Base-by-base conservation (phyloP, 2,888 invertebrate species). In the Phortica okadai region DNA sequence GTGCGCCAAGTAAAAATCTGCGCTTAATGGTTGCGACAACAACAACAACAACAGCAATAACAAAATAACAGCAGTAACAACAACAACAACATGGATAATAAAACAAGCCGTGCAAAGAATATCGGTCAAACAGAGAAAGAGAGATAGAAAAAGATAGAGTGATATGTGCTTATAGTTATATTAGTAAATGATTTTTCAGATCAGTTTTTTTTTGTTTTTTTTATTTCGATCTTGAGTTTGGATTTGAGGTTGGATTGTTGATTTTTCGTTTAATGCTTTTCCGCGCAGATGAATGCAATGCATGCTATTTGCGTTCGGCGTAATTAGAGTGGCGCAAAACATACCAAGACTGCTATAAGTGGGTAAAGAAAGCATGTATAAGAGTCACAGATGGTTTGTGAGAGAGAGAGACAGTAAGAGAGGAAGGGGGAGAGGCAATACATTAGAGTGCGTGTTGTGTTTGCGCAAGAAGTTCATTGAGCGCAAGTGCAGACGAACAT, bases 121-220 rank as follows among this genome's bases (percentile, higher is more conserved):
- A 88, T 88, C 85, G 88, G 85, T 86, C 88, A 84, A 79, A 84
- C 81, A 86, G 85, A 85, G 87, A 85, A 85, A 83, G 84, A 79
- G 76, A 82, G 83, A 82, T 81, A 87, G 79, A 33, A 50, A 14
- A 33, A 72, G 14, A 2, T 7, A 44, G 7, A 67, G n/a, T 14
- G n/a, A 67, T 25, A 11, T 21, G 21, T 45, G 69, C 0, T 50
- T 41, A 41, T 14, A 42, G 41, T 41, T 33, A 45, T 25, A 16
- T 33, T 33, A 16, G 50, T 41, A 69, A 74, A 41, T 16, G 16
- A 25, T 56, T 11, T 50, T 45, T 1, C 3, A 3, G 3, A 2
- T 42, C 42, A 7, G 44, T 42, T 59, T 7, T 58, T 54, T 72
- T 72, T 72, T 54, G 58, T 58, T 58, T 21, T 66, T 66, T 66